Conservation (phyloP, 2,797 vertebrate genomes). For the Paedocypris micromegethes region DNA sequence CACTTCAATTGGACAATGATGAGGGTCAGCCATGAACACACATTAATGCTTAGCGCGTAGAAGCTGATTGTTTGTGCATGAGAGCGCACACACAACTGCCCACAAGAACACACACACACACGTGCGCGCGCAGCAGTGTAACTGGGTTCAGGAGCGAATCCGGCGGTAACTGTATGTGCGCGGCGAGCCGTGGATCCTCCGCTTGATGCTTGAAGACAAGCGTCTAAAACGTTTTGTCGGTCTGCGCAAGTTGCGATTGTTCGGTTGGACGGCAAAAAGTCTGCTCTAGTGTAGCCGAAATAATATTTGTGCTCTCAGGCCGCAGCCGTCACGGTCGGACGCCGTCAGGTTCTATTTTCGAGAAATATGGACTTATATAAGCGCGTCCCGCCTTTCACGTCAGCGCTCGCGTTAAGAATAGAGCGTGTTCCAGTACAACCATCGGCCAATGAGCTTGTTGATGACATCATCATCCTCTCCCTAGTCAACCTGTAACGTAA, state of each 20-base stretch:
- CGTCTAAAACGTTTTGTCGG: too few species aligned
- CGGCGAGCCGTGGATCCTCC: neutral
- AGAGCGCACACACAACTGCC: slow-evolving; percentile 26
- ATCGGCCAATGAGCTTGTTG: neutral
- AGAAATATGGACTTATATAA: slow-evolving; percentile 6
- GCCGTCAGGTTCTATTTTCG: neutral
- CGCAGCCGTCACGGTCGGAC: too few species aligned
- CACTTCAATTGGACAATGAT: slow-evolving; percentile 16
- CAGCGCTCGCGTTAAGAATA: slow-evolving; percentile 3
- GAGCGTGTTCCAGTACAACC: neutral
- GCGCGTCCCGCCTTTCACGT: neutral
- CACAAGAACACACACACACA: slow-evolving; percentile 16
- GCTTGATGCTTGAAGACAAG: too few species aligned
- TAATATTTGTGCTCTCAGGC: too few species aligned
- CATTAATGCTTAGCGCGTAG: slow-evolving; percentile 15
- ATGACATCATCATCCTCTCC: slow-evolving; percentile 7
- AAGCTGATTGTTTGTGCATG: slow-evolving; percentile 42
- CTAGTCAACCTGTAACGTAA: neutral
- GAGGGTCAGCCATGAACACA: slow-evolving; percentile 2
- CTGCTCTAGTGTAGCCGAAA: too few species aligned
- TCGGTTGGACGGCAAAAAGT: too few species aligned
- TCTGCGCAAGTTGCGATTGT: too few species aligned
- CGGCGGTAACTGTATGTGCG: slow-evolving; percentile 6
- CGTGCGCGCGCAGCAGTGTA: neutral
- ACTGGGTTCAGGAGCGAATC: slow-evolving; percentile 4